Evolutionary conservation across 1,140 invertebrate species (phyloP), one percentile per base, ranked within the genome.

Genomic region (Dreissena polymorpha): DNA sequence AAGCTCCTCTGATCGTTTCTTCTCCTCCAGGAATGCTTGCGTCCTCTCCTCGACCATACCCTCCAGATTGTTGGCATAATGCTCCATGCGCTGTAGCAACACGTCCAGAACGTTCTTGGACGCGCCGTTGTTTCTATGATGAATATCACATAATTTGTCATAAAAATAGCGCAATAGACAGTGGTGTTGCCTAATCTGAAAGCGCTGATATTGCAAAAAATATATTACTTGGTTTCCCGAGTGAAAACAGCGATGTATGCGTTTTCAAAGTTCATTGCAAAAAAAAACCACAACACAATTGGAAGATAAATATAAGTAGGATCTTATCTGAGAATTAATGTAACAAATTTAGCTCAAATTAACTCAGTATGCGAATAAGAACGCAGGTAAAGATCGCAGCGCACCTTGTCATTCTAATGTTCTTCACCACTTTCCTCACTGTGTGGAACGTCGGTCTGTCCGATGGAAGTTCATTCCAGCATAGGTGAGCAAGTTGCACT

Each of bases 21-120:
- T 99, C 93, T 99, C 97, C 87, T 98, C 98, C 70, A 99, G 94
- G 91, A 99, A 99, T 91, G 98, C 97, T n/a, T 97, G 96, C 0
- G 98, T 99, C 84, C 98, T 94, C 93, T 99, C 98, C 86, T 98
- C 97, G 0, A 99, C 98, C 49, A 99, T 93, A 8, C 96, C 95
- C 93, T 99, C 98, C 89, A 99, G 94, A 14, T 68, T 68, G 3
- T 68, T 68, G 25, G 67, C 67, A 39, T 68, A 68, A 5, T 68
- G 67, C 67, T 68, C 67, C 67, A 68, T 68, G 21, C 67, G 67
- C 16, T 68, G 14, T 27, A 68, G 29, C 29, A 68, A 8, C 14
- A 68, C 29, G 25, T 68, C 67, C 18, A 68, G 67, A 16, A 68
- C 29, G 25, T 68, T 68, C 25, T 68, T n/a, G 16, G 21, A 27